Evolutionary conservation across 2,797 vertebrate genomes (phyloP), one percentile per base, ranked within the genome.

Genomic region (Apogon hyalosoma): DNA sequence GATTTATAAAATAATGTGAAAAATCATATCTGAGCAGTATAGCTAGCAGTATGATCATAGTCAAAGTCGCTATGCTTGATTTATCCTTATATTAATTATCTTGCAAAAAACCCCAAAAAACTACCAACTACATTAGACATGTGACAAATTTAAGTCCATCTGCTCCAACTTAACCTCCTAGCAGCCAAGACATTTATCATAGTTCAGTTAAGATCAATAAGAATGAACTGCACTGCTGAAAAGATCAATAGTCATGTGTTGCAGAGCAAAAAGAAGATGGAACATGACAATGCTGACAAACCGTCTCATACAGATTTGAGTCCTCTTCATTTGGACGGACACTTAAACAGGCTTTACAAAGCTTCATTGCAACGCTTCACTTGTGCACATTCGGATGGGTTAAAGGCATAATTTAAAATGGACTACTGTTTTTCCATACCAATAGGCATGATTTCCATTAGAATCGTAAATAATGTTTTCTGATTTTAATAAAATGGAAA

Each of bases 171-270:
- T 80, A 78, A 89, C 74, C 72, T 86, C 86, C 80, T 68, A 87
- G 91, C 91, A 89, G 83, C 83, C 79, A 84, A 81, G 90, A 70
- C 80, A 96, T 97, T 96, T 91, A 94, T 96, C 95, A 96, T 95
- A 90, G 94, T 95, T 93, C 88, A 69, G 73, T 85, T 73, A 73
- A 74, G 92, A 94, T 98, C 96, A 95, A 98, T 96, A 93, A 91
- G 95, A 95, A 96, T 95, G 95, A 97, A 96, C 94, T 94, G 88
- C 90, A 88, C 93, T 93, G 93, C 93, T 95, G 94, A 94, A 92
- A 89, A 70, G 94, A 97, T 97, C 94, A 90, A 97, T 96, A 91
- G 91, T 86, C 87, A 89, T 95, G 93, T 93, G 95, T 95, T 95
- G 92, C 91, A 87, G 92, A 92, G 80, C 77, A 75, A 69, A 82